Evolutionary conservation across 2,888 invertebrate species (phyloP), one percentile per base, ranked within the genome.

Genomic region (Anorthoa munda): DNA sequence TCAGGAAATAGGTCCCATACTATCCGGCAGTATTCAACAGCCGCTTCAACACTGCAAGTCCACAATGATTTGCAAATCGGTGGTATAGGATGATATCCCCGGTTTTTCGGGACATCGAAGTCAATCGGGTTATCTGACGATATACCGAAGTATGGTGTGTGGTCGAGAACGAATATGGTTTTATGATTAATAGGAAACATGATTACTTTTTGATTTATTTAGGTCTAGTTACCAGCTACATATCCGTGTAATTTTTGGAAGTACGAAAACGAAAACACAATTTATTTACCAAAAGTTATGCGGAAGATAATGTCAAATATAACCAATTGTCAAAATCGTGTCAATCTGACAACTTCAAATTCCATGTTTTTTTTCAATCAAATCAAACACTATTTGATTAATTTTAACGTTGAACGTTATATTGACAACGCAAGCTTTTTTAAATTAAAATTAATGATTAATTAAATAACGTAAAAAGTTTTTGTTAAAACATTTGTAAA

Each of bases 1-100:
- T 97, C 97, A 0, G 99, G 99, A 96, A 99, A 99, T n/a, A 99
- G 96, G 94, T 99, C 99, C 98, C 99, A 99, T 0, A 99, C 98
- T 86, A 99, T 98, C 39, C 99, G 97, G 88, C 99, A 99, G 92
- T 99, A 99, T 94, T 99, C 99, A 75, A 99, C 97, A 0, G 99
- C 98, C 2, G 99, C 98, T 96, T 99, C 99, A 0, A 99, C 98
- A 84, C 98, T 98, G 89, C 98, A 99, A 0, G 99, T 99, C 99
- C 99, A 99, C 69, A 99, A 93, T 0, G 99, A 98, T 94, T 99
- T 99, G 79, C 98, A 98, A 78, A 99, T 98, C 2, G 99, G 98
- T 11, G 98, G 97, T 59, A 98, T 95, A 1, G 98, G 98, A 70
- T 98, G 98, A 86, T 97, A 97, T 68, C 97, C 97, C 70, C 98